These are phyloP conservation scores for Rhizoglyphus robini DNA, from an alignment of 1,140 invertebrate genomes.

Conservation along the genomic window DNA sequence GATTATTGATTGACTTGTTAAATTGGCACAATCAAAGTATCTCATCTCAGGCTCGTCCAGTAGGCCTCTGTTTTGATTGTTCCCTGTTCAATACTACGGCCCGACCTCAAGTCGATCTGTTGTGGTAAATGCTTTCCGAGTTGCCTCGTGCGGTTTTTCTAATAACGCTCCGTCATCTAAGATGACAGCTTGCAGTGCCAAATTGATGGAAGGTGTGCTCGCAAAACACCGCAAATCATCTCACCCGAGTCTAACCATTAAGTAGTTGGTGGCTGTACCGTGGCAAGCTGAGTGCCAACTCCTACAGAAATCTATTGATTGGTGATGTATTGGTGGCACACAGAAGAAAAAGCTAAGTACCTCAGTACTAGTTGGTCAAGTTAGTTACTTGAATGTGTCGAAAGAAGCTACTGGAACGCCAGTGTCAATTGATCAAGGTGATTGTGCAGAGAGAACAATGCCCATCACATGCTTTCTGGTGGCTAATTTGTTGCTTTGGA, in stretches of 20 bases:
- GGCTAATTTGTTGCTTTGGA: background rate
- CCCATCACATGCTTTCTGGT: background rate
- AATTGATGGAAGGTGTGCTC: slow-evolving; percentile 14
- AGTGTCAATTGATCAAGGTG: too few relatives aligned
- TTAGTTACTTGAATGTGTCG: background rate
- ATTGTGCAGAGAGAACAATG: background rate
- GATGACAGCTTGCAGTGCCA: background rate
- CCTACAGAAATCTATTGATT: too few relatives aligned
- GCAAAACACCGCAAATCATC: background rate
- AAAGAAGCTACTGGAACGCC: too few relatives aligned
- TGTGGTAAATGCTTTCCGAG: background rate
- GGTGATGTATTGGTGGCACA: too few relatives aligned
- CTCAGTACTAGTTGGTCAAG: background rate
- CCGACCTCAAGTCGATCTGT: background rate
- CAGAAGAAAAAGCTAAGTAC: too few relatives aligned
- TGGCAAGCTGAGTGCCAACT: too few relatives aligned
- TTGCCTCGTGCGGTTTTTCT: background rate
- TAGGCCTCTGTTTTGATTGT: background rate
- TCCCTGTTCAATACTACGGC: too few relatives aligned
- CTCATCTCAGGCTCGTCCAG: background rate
- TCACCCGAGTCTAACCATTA: background rate
- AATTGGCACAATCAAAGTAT: background rate
- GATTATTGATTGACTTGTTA: slow-evolving; percentile 14
- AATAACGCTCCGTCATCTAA: background rate
- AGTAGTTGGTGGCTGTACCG: too few relatives aligned